Conservation (phyloP, 2,888 invertebrate genomes). For the Cerceris ruficornis region DNA sequence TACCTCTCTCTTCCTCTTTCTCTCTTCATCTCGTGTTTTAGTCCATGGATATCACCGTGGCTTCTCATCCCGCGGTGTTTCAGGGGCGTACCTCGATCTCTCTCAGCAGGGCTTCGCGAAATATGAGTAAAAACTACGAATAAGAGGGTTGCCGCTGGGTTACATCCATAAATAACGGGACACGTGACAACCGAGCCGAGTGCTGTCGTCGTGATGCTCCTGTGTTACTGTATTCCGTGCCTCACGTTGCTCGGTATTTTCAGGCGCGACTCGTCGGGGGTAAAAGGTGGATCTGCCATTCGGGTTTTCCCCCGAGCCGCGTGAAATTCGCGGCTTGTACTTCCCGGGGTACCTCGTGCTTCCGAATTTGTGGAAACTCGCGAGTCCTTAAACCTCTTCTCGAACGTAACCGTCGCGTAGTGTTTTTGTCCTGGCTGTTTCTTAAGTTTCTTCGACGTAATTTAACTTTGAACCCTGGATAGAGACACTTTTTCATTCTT, state of each 20-base stretch:
- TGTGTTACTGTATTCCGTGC: constrained; percentile 53
- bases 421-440: too few species aligned
- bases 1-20: constrained; percentile 28
- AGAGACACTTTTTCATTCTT: too few species aligned
- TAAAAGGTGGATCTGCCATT: constrained; percentile 31
- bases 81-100: constrained; percentile 50
- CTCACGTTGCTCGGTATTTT: constrained; percentile 41
- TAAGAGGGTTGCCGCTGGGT: constrained; percentile 75
- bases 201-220: constrained; percentile 55
- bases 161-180: constrained; percentile 76
- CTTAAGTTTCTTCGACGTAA: too few species aligned
- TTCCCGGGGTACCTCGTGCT: constrained; percentile 48
- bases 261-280: constrained; percentile 32
- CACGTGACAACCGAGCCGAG: constrained; percentile 71
- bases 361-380: constrained; percentile 17
- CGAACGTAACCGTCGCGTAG: too few species aligned
- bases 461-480: too few species aligned
- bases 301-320: constrained; percentile 27
- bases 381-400: neutral
- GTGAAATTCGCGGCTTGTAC: constrained; percentile 39
- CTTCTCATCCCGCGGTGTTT: constrained; percentile 42
- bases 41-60: constrained; percentile 52
- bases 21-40: constrained; percentile 38
- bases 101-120: constrained; percentile 64
- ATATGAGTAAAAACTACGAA: constrained; percentile 73